Evolutionary conservation across 2,113 vertebrate species (phyloP).

Genomic region (Barbus barbus): DNA sequence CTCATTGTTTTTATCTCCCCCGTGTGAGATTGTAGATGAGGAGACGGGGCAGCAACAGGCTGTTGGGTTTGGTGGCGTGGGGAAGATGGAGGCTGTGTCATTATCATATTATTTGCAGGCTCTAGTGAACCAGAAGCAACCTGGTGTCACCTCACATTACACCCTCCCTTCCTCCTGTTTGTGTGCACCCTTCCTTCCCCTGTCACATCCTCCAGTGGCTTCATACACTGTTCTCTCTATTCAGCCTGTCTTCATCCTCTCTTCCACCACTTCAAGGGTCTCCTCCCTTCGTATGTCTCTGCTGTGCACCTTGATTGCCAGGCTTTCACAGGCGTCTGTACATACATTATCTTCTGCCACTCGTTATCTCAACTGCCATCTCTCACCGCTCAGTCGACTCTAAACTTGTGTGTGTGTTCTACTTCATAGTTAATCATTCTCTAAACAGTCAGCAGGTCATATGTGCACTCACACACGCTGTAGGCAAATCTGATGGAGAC

Average conservation of each 20-base stretch:
- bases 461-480: conserved; percentile 1
- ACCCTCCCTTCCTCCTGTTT: conserved; percentile 30
- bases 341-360: neutral
- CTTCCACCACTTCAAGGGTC: neutral
- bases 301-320: neutral
- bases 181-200: conserved; percentile 18
- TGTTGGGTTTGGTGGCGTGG: neutral
- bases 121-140: conserved; percentile 41
- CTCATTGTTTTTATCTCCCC: conserved; percentile 20
- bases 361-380: conserved; percentile 4
- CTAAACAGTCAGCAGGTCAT: conserved; percentile 31
- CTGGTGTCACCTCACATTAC: conserved; percentile 45
- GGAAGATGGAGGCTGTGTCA: conserved; percentile 32
- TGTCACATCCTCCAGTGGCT: conserved; percentile 21
- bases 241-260: conserved; percentile 26
- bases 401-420: neutral
- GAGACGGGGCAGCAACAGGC: conserved; percentile 16
- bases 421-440: conserved; percentile 45
- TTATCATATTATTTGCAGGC: conserved; percentile 52
- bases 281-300: conserved; percentile 9
- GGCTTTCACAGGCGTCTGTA: neutral
- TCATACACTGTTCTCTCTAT: conserved; percentile 41
- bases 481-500: conserved; percentile 21
- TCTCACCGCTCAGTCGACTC: neutral
- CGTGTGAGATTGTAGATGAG: conserved; percentile 34